Base-by-base conservation (phyloP, 1,140 invertebrate genomes). In the Trichonephila clavata region DNA sequence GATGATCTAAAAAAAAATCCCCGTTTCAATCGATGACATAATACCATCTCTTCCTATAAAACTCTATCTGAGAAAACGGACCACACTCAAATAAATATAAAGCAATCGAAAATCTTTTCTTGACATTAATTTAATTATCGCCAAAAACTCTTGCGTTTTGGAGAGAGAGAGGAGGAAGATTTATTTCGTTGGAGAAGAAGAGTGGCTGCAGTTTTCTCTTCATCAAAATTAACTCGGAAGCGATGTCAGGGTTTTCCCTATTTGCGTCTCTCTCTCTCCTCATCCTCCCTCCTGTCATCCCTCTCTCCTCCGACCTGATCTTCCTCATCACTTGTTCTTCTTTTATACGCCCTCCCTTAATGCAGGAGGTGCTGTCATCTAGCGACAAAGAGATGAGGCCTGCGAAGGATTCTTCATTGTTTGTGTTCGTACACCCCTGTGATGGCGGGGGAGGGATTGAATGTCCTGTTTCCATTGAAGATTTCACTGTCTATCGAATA, bases 41-140 rank as follows among this genome's bases (percentile, higher is more conserved):
- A 57, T 24, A 20, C 24, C 77, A 32, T 39, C 77, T 80, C 27
- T 80, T 24, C 77, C 13, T 43, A 81, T 27, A 81, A 50, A 81
- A 18, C 16, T 32, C 32, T 77, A 43, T 13, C 50, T 59, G 10
- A 59, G 5, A 57, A 39, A 24, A 77, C 7, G 21, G 20, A 57
- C 2, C 16, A 4, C 39, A 24, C 7, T 59, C 20, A 60, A 59
- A 60, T 61, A 32, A 86, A 88, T 88, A 39, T 87, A 87, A 87
- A 60, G 39, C 24, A 13, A 18, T 21, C 24, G 43, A 32, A 50
- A 71, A 71, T 21, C 32, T 18, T 68, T 39, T 60, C 43, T 16
- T 90, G 90, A 92, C 80, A 92, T 59, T 92, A 59, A 84, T 92
- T 92, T 92, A 92, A 92, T 92, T 84, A 92, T 43, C 57, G 1